These are phyloP conservation scores for Periophthalmus magnuspinnatus DNA, from an alignment of 2,797 vertebrate genomes.

Conservation along the genomic window DNA sequence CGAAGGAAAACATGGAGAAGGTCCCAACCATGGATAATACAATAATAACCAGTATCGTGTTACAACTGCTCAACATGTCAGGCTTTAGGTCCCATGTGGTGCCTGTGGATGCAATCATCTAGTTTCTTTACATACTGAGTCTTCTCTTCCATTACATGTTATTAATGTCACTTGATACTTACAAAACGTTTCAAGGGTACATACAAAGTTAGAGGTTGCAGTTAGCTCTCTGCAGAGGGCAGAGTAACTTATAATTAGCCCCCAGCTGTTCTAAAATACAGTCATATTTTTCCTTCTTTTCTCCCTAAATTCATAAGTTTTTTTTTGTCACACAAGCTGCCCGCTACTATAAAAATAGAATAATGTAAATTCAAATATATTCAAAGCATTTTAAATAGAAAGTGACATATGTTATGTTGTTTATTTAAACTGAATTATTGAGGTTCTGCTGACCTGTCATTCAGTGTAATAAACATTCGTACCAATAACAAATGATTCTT, in stretches of 20 bases:
- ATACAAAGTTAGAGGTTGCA: neutral
- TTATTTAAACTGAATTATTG: neutral
- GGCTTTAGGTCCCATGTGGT: conserved; percentile 10
- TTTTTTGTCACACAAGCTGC: neutral
- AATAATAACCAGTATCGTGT: conserved; percentile 35
- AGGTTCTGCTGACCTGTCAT: neutral
- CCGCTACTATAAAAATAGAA: neutral
- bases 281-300: neutral
- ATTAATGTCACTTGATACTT: neutral
- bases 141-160: conserved; percentile 1
- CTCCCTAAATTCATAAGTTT: neutral
- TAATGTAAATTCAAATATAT: neutral
- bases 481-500: neutral
- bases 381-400: neutral
- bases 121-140: neutral
- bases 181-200: neutral
- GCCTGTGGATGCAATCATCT: conserved; percentile 1
- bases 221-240: neutral
- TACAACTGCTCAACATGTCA: conserved; percentile 29
- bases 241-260: conserved; percentile 6
- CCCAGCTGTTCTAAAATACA: neutral
- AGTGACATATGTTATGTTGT: neutral
- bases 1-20: conserved; percentile 8
- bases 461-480: neutral
- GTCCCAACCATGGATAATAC: conserved; percentile 34